phyloP scores from a whole-genome alignment of 1,140 invertebrate genomes.

The Cydia pomonella region DNA sequence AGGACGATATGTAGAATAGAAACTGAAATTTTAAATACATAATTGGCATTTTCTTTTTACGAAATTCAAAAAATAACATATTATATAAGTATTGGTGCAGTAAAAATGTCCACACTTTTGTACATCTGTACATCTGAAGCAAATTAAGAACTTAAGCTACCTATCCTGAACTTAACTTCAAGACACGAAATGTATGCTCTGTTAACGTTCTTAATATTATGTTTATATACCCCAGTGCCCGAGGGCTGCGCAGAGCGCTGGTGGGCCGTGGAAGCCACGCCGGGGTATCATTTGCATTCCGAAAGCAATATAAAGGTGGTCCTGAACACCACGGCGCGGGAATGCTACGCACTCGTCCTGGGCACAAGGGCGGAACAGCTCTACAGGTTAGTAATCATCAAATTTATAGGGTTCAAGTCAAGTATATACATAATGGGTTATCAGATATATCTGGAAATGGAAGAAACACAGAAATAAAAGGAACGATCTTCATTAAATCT shows the following conservation, averaged over 20 bases:
- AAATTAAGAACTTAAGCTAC: too few species aligned
- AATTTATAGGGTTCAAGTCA: too few species aligned
- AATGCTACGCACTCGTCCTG: slow-evolving; percentile 65
- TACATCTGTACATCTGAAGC: too few species aligned
- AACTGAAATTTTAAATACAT: too few species aligned
- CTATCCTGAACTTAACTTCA: too few species aligned
- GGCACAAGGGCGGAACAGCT: slow-evolving; percentile 43
- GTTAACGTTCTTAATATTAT: background rate
- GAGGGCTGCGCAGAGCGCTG: slow-evolving; percentile 58
- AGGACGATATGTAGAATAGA: too few species aligned
- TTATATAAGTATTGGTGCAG: too few species aligned
- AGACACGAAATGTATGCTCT: too few species aligned
- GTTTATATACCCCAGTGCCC: slow-evolving; percentile 53
- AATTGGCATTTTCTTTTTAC: too few species aligned
- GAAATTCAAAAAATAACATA: too few species aligned
- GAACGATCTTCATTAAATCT: background rate
- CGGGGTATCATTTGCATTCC: slow-evolving; percentile 69
- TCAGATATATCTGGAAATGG: too few species aligned
- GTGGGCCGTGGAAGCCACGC: slow-evolving; percentile 73
- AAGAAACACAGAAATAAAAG: background rate
- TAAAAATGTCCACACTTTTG: too few species aligned
- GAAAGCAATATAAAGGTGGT: slow-evolving; percentile 55
- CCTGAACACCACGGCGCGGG: slow-evolving; percentile 60
- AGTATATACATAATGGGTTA: background rate
- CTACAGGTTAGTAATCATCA: background rate